Base-by-base conservation (phyloP, 2,888 invertebrate genomes). In the Acholoe squamosa region DNA sequence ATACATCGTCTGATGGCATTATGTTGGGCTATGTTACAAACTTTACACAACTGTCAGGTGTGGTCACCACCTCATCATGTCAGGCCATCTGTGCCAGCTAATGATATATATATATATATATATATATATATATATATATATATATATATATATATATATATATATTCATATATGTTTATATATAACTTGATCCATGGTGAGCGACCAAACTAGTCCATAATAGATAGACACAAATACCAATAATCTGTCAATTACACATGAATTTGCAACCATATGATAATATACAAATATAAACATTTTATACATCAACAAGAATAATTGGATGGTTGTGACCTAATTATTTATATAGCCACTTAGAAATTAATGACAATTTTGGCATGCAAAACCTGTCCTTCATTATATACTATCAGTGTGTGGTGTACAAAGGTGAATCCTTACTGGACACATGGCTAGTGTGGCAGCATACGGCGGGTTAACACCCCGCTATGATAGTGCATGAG, bases 21-120 rank as follows among this genome's bases (percentile, higher is more conserved):
- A 19, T 0, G 34, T 43, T 34, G 19, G 80, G 19, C 80, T 43
- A 80, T n/a, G 5, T 43, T 43, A 43, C 43, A 80, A 80, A 80
- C 80, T 80, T 34, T 80, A 80, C 80, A 80, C 80, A 80, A 80
- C 80, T 33, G 80, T 33, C 80, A 22, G 80, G 80, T 43, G 80
- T 33, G 22, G 80, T 80, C 80, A 34, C 31, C 31, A 16, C 28
- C 28, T 76, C 7, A 43, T 10, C 43, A 43, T 43, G 43, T 10
- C 31, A 76, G 76, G 25, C 76, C 61, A 14, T 22, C 1, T 43
- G 34, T 43, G 22, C 16, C 76, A 16, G 80, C 43, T 43, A 80
- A 80, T 71, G 5, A 71, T 71, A 71, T n/a, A 71, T 71, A 71
- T 71, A 71, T 71, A 71, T 76, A 76, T 76, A 19, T 25, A 76